phyloP scores from a whole-genome alignment of 2,888 invertebrate species.

The Glyphotaelius pellucidus region DNA sequence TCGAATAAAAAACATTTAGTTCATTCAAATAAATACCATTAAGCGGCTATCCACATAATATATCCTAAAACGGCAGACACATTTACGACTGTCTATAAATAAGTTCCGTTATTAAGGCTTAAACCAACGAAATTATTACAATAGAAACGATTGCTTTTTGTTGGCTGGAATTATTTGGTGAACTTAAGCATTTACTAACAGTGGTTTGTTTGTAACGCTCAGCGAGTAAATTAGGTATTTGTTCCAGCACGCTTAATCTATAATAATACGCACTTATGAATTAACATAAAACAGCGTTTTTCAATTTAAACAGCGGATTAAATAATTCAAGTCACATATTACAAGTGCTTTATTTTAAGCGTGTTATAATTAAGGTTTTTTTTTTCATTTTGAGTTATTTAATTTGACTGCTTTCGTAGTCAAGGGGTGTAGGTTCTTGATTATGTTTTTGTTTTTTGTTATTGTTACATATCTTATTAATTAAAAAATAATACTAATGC shows the following conservation, averaged over 20 bases:
- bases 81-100: constrained; percentile 39
- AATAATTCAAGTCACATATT: not conserved
- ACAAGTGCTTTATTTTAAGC: too few relatives aligned
- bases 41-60: not conserved
- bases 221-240: constrained; percentile 25
- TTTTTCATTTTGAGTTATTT: not conserved
- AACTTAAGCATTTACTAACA: not conserved
- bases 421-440: too few relatives aligned
- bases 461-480: too few relatives aligned
- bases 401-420: too few relatives aligned
- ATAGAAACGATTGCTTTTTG: constrained; percentile 37
- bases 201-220: not conserved
- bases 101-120: constrained; percentile 27
- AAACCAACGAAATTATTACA: constrained; percentile 20
- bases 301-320: not conserved
- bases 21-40: not conserved
- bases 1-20: not conserved
- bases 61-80: constrained; percentile 32
- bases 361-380: too few relatives aligned
- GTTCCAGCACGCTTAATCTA: not conserved
- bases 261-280: not conserved
- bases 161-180: constrained; percentile 2
- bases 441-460: too few relatives aligned
- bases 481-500: too few relatives aligned
- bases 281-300: not conserved